These are phyloP conservation scores for Oreochromis niloticus DNA, from an alignment of 2,113 vertebrate species.

Conservation along the genomic window DNA sequence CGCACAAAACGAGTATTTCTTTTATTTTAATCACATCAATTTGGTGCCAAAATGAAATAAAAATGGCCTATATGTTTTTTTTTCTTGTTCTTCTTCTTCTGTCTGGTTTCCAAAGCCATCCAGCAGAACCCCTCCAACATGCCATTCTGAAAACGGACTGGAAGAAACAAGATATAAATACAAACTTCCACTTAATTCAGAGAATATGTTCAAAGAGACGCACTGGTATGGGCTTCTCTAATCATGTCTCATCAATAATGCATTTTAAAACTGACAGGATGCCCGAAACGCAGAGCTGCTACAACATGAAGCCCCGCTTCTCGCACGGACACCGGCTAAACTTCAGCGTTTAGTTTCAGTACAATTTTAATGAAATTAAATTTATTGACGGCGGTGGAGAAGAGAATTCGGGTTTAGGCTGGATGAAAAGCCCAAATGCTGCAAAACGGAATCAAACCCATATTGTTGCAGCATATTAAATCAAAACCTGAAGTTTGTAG, in stretches of 20 bases:
- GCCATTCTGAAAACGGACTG: conserved; percentile 4
- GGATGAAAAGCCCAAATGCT: background rate
- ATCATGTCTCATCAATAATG: conserved; percentile 77
- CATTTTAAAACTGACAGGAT: conserved; percentile 70
- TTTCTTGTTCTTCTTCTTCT: accelerated
- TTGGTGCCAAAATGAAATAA: background rate
- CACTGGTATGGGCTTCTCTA: conserved; percentile 57
- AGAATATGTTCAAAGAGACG: conserved; percentile 71
- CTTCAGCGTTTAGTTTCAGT: conserved; percentile 71
- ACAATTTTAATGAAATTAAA: conserved; percentile 74
- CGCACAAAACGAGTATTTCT: background rate
- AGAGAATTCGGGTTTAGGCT: conserved; percentile 7
- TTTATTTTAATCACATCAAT: background rate
- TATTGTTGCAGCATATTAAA: background rate
- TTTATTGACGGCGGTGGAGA: conserved; percentile 40
- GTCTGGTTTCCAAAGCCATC: background rate
- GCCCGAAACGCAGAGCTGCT: conserved; percentile 58
- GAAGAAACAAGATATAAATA: conserved; percentile 50
- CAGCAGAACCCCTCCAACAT: background rate
- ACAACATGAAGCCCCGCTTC: conserved; percentile 54
- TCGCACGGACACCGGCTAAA: conserved; percentile 70
- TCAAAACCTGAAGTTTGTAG: background rate
- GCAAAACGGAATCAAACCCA: background rate
- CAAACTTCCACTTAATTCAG: conserved; percentile 63
- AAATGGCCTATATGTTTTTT: background rate